A percentile compares a stretch with the other conserved stretches of the same genome.
These are phyloP conservation scores for Choristoneura rosaceana DNA, from an alignment of 2,888 invertebrate genomes.

Conservation along the genomic window DNA sequence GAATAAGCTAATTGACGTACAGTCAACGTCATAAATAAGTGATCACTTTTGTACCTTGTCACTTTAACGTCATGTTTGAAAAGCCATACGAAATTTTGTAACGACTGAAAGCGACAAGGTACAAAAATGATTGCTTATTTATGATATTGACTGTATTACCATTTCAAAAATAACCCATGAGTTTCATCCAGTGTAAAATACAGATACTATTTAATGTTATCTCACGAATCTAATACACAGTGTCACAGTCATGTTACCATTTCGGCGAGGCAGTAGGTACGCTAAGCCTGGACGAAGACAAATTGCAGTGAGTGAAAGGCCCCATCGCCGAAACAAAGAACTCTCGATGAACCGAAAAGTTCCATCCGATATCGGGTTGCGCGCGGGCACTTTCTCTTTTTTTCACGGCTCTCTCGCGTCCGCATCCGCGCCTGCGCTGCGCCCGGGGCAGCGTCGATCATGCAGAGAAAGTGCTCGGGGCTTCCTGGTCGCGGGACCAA, in stretches of 20 bases:
- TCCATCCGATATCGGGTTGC: constrained; percentile 62
- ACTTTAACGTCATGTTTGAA: no score
- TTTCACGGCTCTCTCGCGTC: constrained; percentile 57
- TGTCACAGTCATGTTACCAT: constrained; percentile 31
- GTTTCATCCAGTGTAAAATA: background rate
- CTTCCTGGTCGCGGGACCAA: constrained; percentile 41
- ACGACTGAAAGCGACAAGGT: no score
- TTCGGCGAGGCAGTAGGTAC: background rate
- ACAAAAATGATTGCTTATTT: no score
- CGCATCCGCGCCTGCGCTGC: constrained; percentile 43
- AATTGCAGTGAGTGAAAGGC: constrained; percentile 58
- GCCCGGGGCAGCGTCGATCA: constrained; percentile 51
- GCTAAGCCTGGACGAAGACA: constrained; percentile 17
- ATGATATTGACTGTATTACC: no score
- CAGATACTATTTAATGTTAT: background rate
- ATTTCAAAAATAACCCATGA: background rate
- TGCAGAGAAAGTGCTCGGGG: constrained; percentile 36
- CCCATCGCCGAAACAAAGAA: constrained; percentile 67
- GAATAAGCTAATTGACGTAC: background rate
- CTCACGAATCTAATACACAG: constrained; percentile 31
- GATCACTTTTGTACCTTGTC: no score
- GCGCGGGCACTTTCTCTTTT: constrained; percentile 78
- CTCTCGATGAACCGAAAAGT: constrained; percentile 71
- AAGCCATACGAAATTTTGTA: no score
- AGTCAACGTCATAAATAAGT: no score